Evolutionary conservation across 1,140 invertebrate genomes (phyloP).

Genomic region (Caenorhabditis latens): DNA sequence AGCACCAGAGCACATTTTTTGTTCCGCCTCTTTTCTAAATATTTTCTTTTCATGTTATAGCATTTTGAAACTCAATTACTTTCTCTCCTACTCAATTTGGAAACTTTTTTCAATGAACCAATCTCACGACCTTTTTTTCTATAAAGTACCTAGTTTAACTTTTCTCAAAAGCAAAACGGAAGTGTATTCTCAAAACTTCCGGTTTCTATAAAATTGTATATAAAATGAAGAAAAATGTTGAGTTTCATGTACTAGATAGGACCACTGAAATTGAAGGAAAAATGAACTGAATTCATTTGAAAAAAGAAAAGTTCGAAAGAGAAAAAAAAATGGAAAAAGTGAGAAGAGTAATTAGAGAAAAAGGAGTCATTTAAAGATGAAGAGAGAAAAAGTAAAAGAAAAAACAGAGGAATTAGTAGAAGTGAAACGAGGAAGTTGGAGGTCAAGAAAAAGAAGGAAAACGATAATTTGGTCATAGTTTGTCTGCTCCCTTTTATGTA

Average conservation of each 20-base stretch:
- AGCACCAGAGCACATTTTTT: background rate
- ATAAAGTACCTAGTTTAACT: background rate
- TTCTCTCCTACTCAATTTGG: constrained; percentile 2
- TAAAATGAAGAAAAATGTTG: background rate
- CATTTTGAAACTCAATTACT: constrained; percentile 1
- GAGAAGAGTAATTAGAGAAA: constrained; percentile 29
- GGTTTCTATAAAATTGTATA: background rate
- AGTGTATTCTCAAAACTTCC: background rate
- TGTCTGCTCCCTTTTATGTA: constrained; percentile 24
- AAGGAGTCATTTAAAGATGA: background rate
- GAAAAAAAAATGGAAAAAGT: background rate
- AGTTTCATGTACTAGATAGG: background rate
- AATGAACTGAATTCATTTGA: constrained; percentile 7
- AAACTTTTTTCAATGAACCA: background rate
- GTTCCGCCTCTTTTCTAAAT: constrained; percentile 6
- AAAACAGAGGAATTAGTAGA: constrained; percentile 21
- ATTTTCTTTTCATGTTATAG: background rate
- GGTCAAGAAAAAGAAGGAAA: constrained; percentile 28
- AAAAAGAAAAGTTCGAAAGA: background rate
- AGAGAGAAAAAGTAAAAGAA: background rate
- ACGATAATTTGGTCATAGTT: constrained; percentile 28
- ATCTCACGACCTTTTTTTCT: background rate
- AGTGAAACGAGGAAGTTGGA: constrained; percentile 24
- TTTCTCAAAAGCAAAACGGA: background rate
- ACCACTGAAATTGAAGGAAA: background rate